Conservation (phyloP, 2,888 invertebrate species). For the Anorthoa munda region DNA sequence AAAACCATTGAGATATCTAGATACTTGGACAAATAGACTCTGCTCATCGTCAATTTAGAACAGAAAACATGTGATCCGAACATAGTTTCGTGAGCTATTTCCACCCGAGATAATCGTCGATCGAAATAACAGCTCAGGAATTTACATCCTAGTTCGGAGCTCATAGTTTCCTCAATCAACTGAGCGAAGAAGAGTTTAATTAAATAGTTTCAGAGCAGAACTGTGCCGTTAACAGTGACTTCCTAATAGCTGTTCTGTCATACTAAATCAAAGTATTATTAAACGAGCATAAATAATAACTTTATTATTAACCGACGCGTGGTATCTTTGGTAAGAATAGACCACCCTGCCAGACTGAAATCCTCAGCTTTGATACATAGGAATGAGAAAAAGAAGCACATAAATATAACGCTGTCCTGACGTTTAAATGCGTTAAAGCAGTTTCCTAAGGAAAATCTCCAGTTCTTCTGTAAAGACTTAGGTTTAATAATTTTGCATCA, state of each 20-base stretch:
- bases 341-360: constrained; percentile 7
- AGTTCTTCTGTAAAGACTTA: neutral
- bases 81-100: constrained; percentile 52
- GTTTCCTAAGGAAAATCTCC: neutral
- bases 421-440: neutral
- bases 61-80: constrained; percentile 40
- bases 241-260: constrained; percentile 52
- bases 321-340: constrained; percentile 38
- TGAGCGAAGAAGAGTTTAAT: constrained; percentile 47
- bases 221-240: constrained; percentile 43
- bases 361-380: constrained; percentile 19
- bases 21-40: constrained; percentile 5
- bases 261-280: constrained; percentile 59
- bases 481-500: constrained; percentile 6
- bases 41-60: constrained; percentile 30
- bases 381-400: neutral
- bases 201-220: constrained; percentile 47
- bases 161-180: constrained; percentile 47
- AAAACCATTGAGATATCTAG: neutral
- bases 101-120: constrained; percentile 42
- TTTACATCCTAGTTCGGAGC: constrained; percentile 54
- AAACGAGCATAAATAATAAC: constrained; percentile 44
- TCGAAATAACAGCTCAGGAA: constrained; percentile 47
- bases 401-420: neutral
- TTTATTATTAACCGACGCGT: constrained; percentile 48